Base-by-base conservation (phyloP, 2,888 invertebrate species). In the Napeogenes sylphis region DNA sequence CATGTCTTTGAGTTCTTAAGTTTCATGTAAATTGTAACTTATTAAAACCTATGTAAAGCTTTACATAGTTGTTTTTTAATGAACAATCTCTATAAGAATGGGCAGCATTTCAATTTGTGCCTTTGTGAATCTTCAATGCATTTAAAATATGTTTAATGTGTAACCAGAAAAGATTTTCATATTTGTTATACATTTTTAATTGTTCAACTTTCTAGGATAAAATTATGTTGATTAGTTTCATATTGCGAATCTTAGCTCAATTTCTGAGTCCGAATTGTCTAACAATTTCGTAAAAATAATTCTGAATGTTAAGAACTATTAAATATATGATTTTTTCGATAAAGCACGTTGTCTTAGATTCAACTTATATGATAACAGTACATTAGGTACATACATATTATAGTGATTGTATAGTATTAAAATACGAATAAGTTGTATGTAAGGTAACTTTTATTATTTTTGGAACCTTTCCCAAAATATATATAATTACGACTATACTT, bases 1-100 rank as follows among this genome's bases (percentile, higher is more conserved):
- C 83, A 83, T 73, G 63, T 73, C 75, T 76, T 75, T 64, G 42
- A 62, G 46, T 54, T 56, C 59, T 60, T 56, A 55, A 59, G 57
- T 55, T 63, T 61, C 59, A 51, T 59, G 55, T 65, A 47, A 14
- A 55, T 45, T 63, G 53, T 46, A 32, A 57, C 56, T 60, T 60
- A 60, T 53, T 53, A 57, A 35, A 21, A 35, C 35, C 42, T 55
- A 57, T 56, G 55, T 42, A 12, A 38, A 42, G 42, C 10, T 42
- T 42, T 12, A 42, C 8, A 6, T 42, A 42, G 42, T 42, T 42
- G 10, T 42, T 42, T 10, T 42, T 10, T 10, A 10, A 10, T 8
- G 3, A 10, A 10, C 5, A 42, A 42, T 10, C 3, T 42, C 3
- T 42, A 10, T 35, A 42, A 42, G 10, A 42, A 42, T 42, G 12